Evolutionary conservation across 2,113 vertebrate genomes (phyloP).

Genomic region (Ochotona curzoniae): DNA sequence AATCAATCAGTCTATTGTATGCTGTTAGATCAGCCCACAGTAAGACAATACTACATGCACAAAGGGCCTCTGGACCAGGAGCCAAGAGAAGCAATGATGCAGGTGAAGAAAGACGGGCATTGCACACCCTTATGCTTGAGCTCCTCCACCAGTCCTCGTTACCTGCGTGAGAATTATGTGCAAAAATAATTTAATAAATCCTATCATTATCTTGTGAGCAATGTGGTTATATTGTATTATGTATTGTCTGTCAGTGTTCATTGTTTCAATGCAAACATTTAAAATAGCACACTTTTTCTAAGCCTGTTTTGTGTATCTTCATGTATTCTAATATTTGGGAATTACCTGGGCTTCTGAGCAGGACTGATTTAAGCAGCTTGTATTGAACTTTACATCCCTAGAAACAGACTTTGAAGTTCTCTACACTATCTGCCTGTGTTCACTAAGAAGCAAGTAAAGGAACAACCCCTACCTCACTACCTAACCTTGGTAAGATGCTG

Average conservation of each 20-base stretch:
- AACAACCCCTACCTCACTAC: background rate
- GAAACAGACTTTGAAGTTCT: background rate
- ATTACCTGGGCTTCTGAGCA: background rate
- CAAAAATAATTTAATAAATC: constrained; percentile 14
- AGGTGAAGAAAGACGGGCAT: background rate
- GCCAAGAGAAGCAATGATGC: background rate
- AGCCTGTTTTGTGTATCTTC: background rate
- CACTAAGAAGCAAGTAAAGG: background rate
- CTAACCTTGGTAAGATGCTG: background rate
- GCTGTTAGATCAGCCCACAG: background rate
- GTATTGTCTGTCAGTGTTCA: background rate
- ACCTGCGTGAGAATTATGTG: background rate
- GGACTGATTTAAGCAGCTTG: background rate
- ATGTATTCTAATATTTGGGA: background rate
- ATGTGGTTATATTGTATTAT: background rate
- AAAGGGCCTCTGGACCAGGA: background rate
- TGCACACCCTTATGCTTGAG: background rate
- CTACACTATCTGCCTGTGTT: background rate
- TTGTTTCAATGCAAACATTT: background rate
- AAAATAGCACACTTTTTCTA: constrained; percentile 16
- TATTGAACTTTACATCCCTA: background rate
- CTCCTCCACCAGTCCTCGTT: background rate
- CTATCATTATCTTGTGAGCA: constrained; percentile 4
- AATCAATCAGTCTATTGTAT: too few relatives aligned
- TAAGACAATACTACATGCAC: background rate